Evolutionary conservation across 1,140 invertebrate species (phyloP).

Genomic region (Drosophila fuyamai): DNA sequence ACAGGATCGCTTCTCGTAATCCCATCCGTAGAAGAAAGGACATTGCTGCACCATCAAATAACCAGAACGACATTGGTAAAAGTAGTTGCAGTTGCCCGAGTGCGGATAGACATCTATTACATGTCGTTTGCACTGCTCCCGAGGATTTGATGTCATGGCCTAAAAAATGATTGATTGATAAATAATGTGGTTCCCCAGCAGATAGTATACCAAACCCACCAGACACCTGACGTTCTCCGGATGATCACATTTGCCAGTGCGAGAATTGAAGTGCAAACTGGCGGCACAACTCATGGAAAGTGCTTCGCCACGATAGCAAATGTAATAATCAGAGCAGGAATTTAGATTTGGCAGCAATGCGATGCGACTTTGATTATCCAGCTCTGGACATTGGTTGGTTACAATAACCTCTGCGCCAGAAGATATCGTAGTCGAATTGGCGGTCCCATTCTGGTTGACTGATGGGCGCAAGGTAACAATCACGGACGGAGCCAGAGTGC

Average conservation of each 20-base stretch:
- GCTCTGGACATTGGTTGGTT: constrained; percentile 49
- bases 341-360: constrained; percentile 65
- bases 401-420: constrained; percentile 28
- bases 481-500: background rate
- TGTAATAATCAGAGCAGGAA: constrained; percentile 74
- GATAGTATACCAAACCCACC: constrained; percentile 34
- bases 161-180: constrained; percentile 14
- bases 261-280: constrained; percentile 69
- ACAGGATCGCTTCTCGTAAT: constrained; percentile 67
- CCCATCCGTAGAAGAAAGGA: constrained; percentile 76
- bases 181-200: background rate
- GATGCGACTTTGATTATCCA: constrained; percentile 55
- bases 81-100: constrained; percentile 78
- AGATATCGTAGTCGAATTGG: background rate
- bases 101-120: constrained; percentile 74
- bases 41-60: constrained; percentile 76
- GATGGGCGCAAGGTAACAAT: background rate
- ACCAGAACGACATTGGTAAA: constrained; percentile 67
- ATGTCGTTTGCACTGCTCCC: constrained; percentile 69
- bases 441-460: background rate
- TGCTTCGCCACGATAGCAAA: constrained; percentile 70
- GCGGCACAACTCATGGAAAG: constrained; percentile 65
- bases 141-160: constrained; percentile 36
- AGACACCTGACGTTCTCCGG: constrained; percentile 69
- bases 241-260: constrained; percentile 71